Conservation (phyloP, 1,140 invertebrate genomes). For the Ptiloglossa arizonensis region DNA sequence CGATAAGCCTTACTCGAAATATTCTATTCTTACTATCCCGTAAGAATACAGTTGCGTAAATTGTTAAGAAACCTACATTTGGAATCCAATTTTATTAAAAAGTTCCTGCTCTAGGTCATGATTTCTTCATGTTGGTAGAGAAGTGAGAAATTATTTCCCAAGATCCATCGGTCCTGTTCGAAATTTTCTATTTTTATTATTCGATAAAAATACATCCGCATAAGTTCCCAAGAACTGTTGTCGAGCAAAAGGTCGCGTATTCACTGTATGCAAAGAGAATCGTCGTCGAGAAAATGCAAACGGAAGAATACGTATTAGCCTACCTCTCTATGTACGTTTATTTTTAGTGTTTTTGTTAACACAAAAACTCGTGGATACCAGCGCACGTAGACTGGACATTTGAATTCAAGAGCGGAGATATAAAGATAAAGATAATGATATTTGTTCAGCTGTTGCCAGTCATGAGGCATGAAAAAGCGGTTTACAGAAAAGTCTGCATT, state of each 20-base stretch:
- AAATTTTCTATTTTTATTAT: no score
- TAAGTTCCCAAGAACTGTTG: no score
- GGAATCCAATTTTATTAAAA: no score
- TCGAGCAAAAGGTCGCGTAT: background rate
- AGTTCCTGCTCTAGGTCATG: no score
- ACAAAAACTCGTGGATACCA: background rate
- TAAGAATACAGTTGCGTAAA: no score
- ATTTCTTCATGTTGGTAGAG: no score
- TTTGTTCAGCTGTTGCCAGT: slow-evolving; percentile 43
- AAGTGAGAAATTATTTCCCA: no score
- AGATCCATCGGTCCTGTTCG: no score
- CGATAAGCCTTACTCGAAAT: no score
- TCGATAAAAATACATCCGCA: no score
- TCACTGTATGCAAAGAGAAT: background rate
- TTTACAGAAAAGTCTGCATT: slow-evolving; percentile 24
- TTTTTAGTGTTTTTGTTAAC: slow-evolving; percentile 7
- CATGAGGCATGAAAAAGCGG: slow-evolving; percentile 7
- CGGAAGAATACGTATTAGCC: background rate
- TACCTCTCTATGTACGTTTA: background rate
- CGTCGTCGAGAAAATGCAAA: background rate
- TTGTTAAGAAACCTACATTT: no score
- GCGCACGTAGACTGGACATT: background rate
- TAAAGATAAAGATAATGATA: slow-evolving; percentile 50
- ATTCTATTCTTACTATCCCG: no score
- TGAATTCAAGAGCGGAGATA: slow-evolving; percentile 44